These are phyloP conservation scores for Apaloderma vittatum DNA, from an alignment of 2,113 vertebrate species.

Conservation along the genomic window DNA sequence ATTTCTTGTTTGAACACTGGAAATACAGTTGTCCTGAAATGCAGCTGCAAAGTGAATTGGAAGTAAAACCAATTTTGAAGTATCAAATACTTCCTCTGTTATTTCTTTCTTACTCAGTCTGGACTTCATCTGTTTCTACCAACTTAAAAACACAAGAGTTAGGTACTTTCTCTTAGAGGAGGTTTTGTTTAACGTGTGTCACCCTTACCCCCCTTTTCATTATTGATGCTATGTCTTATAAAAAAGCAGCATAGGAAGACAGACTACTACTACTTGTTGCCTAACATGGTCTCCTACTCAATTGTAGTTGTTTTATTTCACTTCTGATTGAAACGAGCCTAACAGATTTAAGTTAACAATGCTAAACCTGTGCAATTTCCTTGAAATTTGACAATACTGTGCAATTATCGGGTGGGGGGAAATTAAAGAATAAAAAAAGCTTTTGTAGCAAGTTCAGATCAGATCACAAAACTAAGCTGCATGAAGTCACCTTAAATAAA, in stretches of 20 bases:
- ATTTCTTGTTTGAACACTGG: neutral
- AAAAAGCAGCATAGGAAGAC: neutral
- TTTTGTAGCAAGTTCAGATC: neutral
- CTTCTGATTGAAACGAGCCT: neutral
- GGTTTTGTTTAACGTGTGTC: neutral
- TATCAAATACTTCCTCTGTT: neutral
- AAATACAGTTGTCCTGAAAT: neutral
- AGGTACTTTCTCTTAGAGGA: neutral
- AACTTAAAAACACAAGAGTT: neutral
- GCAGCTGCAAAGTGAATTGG: neutral
- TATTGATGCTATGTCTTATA: neutral
- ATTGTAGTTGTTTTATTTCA: neutral
- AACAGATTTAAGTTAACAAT: neutral
- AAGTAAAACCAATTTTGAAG: neutral
- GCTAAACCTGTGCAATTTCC: neutral
- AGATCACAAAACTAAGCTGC: neutral
- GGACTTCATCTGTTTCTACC: neutral
- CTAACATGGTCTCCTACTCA: neutral
- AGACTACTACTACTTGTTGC: neutral
- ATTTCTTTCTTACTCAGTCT: neutral
- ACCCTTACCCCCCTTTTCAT: neutral
- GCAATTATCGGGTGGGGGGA: neutral
- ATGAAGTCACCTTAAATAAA: slow-evolving; percentile 12
- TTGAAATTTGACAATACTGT: neutral
- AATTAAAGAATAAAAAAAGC: neutral